Percentiles rank a stretch among this genome's conserved stretches.
These are phyloP conservation scores for Notarius quadriscutis DNA, from an alignment of 2,113 vertebrate species.

Conservation along the genomic window DNA sequence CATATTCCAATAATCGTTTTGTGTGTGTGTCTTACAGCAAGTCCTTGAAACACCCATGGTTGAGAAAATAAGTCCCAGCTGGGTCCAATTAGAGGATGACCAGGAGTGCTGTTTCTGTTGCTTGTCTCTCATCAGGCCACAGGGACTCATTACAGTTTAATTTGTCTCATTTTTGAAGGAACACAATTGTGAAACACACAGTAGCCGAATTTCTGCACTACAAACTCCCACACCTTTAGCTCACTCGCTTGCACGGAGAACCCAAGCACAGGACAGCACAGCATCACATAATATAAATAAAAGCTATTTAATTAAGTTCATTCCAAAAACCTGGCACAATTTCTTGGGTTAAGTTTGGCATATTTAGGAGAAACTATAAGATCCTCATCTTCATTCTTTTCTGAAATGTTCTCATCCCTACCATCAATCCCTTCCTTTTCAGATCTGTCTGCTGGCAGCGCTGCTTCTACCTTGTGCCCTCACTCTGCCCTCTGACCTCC, in stretches of 20 bases:
- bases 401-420: not conserved
- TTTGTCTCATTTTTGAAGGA: slow-evolving; percentile 49
- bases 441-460: not conserved
- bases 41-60: slow-evolving; percentile 51
- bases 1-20: slow-evolving; percentile 59
- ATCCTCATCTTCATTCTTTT: not conserved
- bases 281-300: not conserved
- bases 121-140: slow-evolving; percentile 42
- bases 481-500: not conserved
- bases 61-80: slow-evolving; percentile 54
- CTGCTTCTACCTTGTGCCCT: not conserved
- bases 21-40: slow-evolving; percentile 3
- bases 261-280: not conserved
- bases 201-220: slow-evolving; percentile 34
- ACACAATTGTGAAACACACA: slow-evolving; percentile 39
- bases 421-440: not conserved
- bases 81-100: slow-evolving; percentile 53
- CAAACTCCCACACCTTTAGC: slow-evolving; percentile 2
- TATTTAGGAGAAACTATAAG: not conserved
- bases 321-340: not conserved
- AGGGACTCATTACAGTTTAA: slow-evolving; percentile 52
- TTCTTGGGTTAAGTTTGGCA: not conserved
- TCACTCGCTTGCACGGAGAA: not conserved
- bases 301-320: not conserved
- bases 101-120: slow-evolving; percentile 47